phyloP scores from a whole-genome alignment of 2,113 vertebrate genomes.

The Sorex fumeus region DNA sequence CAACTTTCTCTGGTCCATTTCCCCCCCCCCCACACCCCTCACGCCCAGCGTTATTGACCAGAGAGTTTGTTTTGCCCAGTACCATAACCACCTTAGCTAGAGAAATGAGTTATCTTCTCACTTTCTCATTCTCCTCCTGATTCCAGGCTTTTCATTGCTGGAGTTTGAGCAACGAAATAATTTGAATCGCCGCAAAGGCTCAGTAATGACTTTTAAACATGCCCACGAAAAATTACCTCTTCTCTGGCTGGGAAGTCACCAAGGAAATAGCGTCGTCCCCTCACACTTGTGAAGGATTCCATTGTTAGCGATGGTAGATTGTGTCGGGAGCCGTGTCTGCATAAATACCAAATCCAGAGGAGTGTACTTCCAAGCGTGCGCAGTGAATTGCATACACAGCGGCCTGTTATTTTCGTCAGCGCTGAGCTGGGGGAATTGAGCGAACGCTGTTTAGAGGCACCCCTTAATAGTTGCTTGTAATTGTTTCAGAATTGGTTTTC shows the following conservation, averaged over 20 bases:
- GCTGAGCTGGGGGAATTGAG: slow-evolving; percentile 75
- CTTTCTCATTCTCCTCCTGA: not conserved
- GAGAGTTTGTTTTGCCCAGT: not conserved
- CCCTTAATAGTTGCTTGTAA: slow-evolving; percentile 84
- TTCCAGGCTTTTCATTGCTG: not conserved
- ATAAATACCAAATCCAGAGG: slow-evolving; percentile 72
- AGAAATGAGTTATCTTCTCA: not conserved
- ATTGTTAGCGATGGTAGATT: slow-evolving; percentile 69
- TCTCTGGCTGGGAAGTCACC: slow-evolving; percentile 60
- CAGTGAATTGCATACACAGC: slow-evolving; percentile 76
- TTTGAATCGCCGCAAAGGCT: slow-evolving; percentile 17
- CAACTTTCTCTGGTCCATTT: slow-evolving; percentile 10
- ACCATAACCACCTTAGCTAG: not conserved
- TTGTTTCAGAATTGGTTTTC: slow-evolving; percentile 85
- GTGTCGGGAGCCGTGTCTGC: slow-evolving; percentile 67
- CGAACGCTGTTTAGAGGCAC: slow-evolving; percentile 85
- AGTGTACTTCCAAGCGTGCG: slow-evolving; percentile 84
- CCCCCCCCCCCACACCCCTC: too few relatives aligned
- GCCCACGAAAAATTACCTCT: slow-evolving; percentile 43
- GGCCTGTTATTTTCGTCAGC: slow-evolving; percentile 79
- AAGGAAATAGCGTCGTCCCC: slow-evolving; percentile 57
- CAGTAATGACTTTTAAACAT: slow-evolving; percentile 65
- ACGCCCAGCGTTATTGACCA: not conserved
- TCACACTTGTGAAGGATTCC: slow-evolving; percentile 63
- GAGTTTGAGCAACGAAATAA: not conserved